Conservation (phyloP, 2,888 invertebrate genomes). For the Agrochola macilenta region DNA sequence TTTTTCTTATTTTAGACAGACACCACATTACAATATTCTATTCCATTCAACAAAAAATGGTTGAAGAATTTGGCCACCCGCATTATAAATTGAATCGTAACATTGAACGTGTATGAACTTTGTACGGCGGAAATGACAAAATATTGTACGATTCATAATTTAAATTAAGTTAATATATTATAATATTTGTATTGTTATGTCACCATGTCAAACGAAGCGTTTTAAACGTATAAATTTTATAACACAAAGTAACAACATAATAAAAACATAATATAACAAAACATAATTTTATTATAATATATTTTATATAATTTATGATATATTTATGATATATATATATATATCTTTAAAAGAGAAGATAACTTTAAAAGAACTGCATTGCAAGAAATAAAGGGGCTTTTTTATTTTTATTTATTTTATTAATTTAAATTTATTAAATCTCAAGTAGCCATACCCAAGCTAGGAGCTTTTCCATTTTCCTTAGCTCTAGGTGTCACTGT, state of each 20-base stretch:
- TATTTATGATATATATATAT: too few relatives aligned
- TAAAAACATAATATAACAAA: too few relatives aligned
- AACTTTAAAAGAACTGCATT: too few relatives aligned
- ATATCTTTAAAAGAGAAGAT: too few relatives aligned
- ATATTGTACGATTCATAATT: background rate
- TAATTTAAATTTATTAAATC: background rate
- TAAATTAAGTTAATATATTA: background rate
- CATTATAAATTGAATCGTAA: background rate
- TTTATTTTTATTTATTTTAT: background rate
- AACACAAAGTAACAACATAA: too few relatives aligned
- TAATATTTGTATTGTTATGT: background rate
- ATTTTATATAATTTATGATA: too few relatives aligned
- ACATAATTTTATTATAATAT: too few relatives aligned
- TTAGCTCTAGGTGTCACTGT: background rate
- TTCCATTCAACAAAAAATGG: background rate
- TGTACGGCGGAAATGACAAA: background rate
- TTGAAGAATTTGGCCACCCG: background rate
- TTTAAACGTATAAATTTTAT: background rate
- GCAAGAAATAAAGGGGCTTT: background rate
- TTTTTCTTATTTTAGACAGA: background rate
- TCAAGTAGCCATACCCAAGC: background rate
- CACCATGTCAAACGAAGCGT: background rate
- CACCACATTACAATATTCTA: background rate
- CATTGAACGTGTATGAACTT: background rate
- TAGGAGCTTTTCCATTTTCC: background rate